Base-by-base conservation (phyloP, 2,888 invertebrate genomes). In the Xiphydria camelus region DNA sequence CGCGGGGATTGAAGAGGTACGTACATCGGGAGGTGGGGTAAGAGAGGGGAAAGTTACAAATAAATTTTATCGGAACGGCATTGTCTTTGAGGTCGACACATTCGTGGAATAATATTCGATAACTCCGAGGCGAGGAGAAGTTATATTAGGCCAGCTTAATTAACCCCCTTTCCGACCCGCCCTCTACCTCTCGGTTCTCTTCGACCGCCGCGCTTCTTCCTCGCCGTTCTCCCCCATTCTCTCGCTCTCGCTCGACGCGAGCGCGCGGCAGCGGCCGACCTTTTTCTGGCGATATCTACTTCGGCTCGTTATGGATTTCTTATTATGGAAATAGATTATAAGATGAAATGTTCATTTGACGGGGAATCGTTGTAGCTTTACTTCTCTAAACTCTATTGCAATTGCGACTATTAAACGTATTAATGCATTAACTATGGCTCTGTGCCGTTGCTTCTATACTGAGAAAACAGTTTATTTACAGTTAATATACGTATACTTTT, bases 111-210 rank as follows among this genome's bases (percentile, higher is more conserved):
- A 67, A 69, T 68, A 62, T 64, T 66, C 66, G 63, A 68, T 69
- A 67, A 68, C 62, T 67, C 51, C 44, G 45, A 59, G 49, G 55
- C 49, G 59, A 57, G 59, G 59, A 64, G 63, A 66, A 67, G 66
- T 67, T 67, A 66, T 66, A 67, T 67, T 62, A 61, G 66, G 63
- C 61, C 55, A 60, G 63, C 66, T 69, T 69, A 69, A 69, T 67
- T 68, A 69, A 69, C 64, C 62, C 63, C 62, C 62, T 56, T 59
- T 61, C 57, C 54, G 39, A 36, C 12, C 29, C 44, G 51, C 49
- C 38, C 44, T 40, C 39, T 39, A 53, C 56, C 60, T 55, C 45
- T 55, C 59, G 56, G 51, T n/a, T n/a, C n/a, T n/a, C n/a, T 57
- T 53, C 60, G 51, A 54, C 57, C 55, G 38, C 49, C 51, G 51